These are phyloP conservation scores for Phrixothrix hirtus DNA, from an alignment of 2,888 invertebrate genomes.

Conservation along the genomic window DNA sequence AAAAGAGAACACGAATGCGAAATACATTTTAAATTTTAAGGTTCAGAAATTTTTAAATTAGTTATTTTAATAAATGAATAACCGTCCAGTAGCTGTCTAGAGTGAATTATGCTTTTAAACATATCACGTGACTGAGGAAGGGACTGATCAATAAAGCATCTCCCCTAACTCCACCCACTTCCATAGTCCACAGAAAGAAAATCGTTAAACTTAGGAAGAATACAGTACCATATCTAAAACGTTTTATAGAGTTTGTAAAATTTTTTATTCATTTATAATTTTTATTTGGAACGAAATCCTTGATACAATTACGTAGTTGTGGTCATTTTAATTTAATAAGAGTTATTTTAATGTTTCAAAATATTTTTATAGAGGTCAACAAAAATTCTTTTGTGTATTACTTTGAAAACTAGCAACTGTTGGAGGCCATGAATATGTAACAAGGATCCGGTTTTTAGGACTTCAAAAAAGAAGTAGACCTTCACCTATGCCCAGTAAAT, in stretches of 20 bases:
- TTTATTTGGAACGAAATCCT: too few species aligned
- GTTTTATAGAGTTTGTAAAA: too few species aligned
- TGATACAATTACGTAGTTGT: too few species aligned
- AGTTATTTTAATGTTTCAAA: too few species aligned
- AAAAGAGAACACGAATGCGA: neutral
- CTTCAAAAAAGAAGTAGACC: slow-evolving; percentile 36
- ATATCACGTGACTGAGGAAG: slow-evolving; percentile 56
- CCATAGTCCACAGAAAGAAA: slow-evolving; percentile 52
- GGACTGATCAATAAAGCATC: slow-evolving; percentile 64
- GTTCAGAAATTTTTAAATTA: slow-evolving; percentile 13
- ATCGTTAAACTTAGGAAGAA: slow-evolving; percentile 56
- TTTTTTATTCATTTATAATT: too few species aligned
- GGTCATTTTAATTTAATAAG: too few species aligned
- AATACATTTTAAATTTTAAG: neutral
- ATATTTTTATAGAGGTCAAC: slow-evolving; percentile 20
- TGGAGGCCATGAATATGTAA: slow-evolving; percentile 44
- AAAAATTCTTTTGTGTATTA: slow-evolving; percentile 37
- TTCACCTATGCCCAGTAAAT: slow-evolving; percentile 42
- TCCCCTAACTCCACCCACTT: slow-evolving; percentile 51
- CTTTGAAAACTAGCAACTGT: slow-evolving; percentile 38
- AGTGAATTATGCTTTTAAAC: slow-evolving; percentile 54
- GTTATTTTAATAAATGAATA: slow-evolving; percentile 28
- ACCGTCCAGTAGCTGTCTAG: slow-evolving; percentile 47
- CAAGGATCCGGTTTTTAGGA: slow-evolving; percentile 42
- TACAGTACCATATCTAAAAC: slow-evolving; percentile 48